Evolutionary conservation across 2,113 vertebrate genomes (phyloP), one percentile per base, ranked within the genome.

Genomic region (Malaclemys terrapin): DNA sequence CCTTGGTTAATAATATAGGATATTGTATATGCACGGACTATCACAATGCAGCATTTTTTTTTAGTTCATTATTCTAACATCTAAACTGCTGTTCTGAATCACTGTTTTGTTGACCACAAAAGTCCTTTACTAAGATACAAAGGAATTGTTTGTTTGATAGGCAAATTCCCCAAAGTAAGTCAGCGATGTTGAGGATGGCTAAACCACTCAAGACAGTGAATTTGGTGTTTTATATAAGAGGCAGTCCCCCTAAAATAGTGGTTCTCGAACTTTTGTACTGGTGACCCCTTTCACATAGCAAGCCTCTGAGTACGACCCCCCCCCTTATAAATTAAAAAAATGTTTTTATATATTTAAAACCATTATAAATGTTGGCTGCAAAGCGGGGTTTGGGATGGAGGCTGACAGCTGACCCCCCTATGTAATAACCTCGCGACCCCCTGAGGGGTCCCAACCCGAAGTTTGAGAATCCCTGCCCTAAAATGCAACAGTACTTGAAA

Each of bases 11-110:
- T 53, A 31, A 29, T 31, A 42, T 25, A 6, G 76, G 80, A 5
- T 9, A 1, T 17, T 47, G 0, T 35, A 1, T 17, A 47, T 57
- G 3, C 49, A 11, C 52, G 2, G 42, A 1, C 50, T 3, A 29
- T 0, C 42, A 2, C 49, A 0, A 9, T 8, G 2, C 6, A 0
- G 25, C 0, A 1, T 10, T 69, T 49, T 27, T 27, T 29, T 53
- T 57, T 62, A 1, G 80, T 4, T 72, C 9, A 38, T 72, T 72
- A 72, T 38, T 35, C 84, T 49, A 47, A 3, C 78, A 59, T 50
- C 29, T 47, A 42, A 17, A 16, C 47, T 6, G 0, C 62, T 27
- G 38, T 88, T 65, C 79, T 79, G 85, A 75, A 72, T 13, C 16
- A 13, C 12, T 3, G 11, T 4, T 35, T 57, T 25, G 10, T 52